Evolutionary conservation across 2,113 vertebrate genomes (phyloP), one percentile per base, ranked within the genome.

Genomic region (Oreotragus oreotragus): DNA sequence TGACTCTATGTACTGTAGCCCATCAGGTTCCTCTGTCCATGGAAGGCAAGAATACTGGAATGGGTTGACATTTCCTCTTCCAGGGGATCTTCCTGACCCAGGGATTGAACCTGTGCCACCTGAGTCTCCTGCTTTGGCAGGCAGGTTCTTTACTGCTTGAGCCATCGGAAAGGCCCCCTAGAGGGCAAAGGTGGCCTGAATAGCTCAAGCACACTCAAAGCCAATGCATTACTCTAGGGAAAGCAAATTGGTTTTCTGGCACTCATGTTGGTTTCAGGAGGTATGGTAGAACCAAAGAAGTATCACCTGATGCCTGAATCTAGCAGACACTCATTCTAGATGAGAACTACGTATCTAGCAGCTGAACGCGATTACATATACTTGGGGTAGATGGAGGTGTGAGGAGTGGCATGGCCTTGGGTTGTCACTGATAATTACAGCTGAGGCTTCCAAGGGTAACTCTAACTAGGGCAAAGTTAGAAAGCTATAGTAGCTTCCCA

Each of bases 381-480:
- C 73, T 91, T 81, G 55, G 6, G 6, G 4, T 49, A 2, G 7
- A 14, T 11, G 2, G 27, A 13, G 17, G 21, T 83, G 7, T 17
- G 5, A 86, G 21, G 53, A 83, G 6, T 45, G n/a, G 4, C 45
- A 25, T 51, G 9, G 60, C 60, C 53, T 45, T 93, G 1, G 16
- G 30, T 73, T 55, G 19, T 77, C 79, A 15, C 15, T 66, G 39
- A 27, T 91, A 53, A 88, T 91, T 81, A 47, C 4, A 88, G 25
- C 60, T 91, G 58, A 90, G 27, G 36, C 27, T 88, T 85, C 66
- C 55, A 81, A 19, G 55, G 81, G n/a, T 60, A 92, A 53, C 13
- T 81, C 25, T 4, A 47, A 73, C 19, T 43, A 47, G 36, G 58
- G n/a, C 57, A 51, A 76, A 64, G 45, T 25, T 91, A n/a, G 53